phyloP scores from a whole-genome alignment of 2,113 vertebrate species.

The Theropithecus gelada region DNA sequence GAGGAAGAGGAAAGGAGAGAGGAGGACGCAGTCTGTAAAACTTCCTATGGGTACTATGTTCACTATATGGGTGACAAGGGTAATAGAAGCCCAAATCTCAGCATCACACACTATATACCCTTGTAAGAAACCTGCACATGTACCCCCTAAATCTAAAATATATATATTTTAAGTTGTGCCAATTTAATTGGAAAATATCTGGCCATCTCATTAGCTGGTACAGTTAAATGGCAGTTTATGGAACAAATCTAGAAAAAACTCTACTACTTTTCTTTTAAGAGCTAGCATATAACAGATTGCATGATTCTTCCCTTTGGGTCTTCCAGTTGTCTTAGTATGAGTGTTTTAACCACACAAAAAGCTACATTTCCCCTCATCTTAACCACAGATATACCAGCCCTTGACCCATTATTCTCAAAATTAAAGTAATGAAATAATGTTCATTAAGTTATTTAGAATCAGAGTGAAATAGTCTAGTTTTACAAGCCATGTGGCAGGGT shows the following conservation, averaged over 20 bases:
- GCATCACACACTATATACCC: no score
- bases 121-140: no score
- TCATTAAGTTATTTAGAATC: conserved; percentile 1
- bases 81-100: no score
- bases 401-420: not conserved
- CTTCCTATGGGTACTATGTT: no score
- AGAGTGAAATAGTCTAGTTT: not conserved
- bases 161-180: not conserved
- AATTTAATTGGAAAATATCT: not conserved
- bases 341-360: not conserved
- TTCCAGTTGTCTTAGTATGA: not conserved
- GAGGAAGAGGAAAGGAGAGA: no score
- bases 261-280: not conserved
- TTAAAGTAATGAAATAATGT: not conserved
- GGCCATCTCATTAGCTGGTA: not conserved
- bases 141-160: no score
- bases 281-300: not conserved
- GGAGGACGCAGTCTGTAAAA: no score
- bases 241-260: not conserved
- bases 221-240: not conserved
- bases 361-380: not conserved
- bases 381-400: not conserved
- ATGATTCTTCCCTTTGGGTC: not conserved
- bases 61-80: no score
- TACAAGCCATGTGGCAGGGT: not conserved